Evolutionary conservation across 2,113 vertebrate genomes (phyloP), one percentile per base, ranked within the genome.

Genomic region (Nerophis lumbriciformis): DNA sequence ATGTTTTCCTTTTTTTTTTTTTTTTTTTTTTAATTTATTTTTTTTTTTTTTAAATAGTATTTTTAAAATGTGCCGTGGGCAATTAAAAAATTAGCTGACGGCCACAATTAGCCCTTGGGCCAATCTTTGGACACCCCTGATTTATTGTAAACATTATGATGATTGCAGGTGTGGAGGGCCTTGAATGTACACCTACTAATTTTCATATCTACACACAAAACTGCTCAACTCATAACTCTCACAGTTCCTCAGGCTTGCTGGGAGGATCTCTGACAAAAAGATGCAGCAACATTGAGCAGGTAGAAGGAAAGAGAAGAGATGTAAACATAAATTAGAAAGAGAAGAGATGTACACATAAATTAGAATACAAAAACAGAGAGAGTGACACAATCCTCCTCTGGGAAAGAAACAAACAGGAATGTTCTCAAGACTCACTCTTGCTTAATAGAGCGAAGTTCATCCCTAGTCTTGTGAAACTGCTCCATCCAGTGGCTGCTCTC

Each of bases 401-500:
- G 5, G 35, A 53, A n/a, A 62, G 51, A 10, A 52, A 6, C 19
- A 48, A 53, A 13, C 35, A 1, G 48, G 2, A 48, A 48, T 14
- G 8, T 15, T 35, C 8, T 15, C 6, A 1, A 8, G 8, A 63
- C 92, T 92, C 66, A 98, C 96, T 96, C 92, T 83, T 96, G 94
- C 79, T 94, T 96, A 53, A 91, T 71, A 63, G 48, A 81, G 48
- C 92, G 89, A 6, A 96, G 91, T 58, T 98, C 94, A 0, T 97
- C 94, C 61, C 93, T 93, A 75, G 91, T 90, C 68, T 87, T 75
- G 79, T 98, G 94, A 71, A 94, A 96, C 93, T 96, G 92, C 84
- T 83, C 93, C 86, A 93, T 92, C 96, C 95, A 98, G 77, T 98
- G 96, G 59, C 78, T 79, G 0, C 89, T 92, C 80, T 98, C 95